Evolutionary conservation across 1,140 invertebrate genomes (phyloP).

Genomic region (Eufriesea mexicana): DNA sequence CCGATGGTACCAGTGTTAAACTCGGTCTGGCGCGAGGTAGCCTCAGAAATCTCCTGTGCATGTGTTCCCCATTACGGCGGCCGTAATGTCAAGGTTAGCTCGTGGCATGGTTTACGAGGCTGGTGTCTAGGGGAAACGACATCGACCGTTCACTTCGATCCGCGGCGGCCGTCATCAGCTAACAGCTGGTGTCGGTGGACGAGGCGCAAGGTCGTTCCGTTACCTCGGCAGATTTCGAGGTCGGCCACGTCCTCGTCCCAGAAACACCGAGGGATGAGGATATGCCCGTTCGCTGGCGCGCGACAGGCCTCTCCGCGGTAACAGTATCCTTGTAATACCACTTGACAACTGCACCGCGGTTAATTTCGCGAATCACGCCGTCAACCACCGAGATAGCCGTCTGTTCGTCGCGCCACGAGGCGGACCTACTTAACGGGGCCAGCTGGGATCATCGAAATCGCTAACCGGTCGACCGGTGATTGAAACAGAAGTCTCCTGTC

Average conservation of each 20-base stretch:
- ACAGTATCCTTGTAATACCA: constrained; percentile 50
- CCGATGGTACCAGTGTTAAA: no score
- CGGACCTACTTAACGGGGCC: constrained; percentile 16
- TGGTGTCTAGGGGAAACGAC: constrained; percentile 35
- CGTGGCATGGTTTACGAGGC: constrained; percentile 21
- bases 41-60: background rate
- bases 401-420: constrained; percentile 21
- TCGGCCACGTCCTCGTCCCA: constrained; percentile 60
- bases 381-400: constrained; percentile 1
- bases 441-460: background rate
- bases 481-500: background rate
- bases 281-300: background rate
- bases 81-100: constrained; percentile 38
- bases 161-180: constrained; percentile 40
- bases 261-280: constrained; percentile 47
- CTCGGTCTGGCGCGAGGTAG: no score
- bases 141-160: constrained; percentile 58
- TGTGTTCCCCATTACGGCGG: background rate
- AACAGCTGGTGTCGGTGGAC: constrained; percentile 56
- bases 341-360: constrained; percentile 46
- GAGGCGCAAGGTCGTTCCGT: constrained; percentile 69
- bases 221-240: constrained; percentile 70
- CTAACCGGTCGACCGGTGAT: background rate
- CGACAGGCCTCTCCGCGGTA: constrained; percentile 22
- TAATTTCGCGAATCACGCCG: constrained; percentile 55